Percentiles rank a stretch among this genome's conserved stretches.
Conservation (phyloP, 2,888 invertebrate genomes). For the Nomada fabriciana region DNA sequence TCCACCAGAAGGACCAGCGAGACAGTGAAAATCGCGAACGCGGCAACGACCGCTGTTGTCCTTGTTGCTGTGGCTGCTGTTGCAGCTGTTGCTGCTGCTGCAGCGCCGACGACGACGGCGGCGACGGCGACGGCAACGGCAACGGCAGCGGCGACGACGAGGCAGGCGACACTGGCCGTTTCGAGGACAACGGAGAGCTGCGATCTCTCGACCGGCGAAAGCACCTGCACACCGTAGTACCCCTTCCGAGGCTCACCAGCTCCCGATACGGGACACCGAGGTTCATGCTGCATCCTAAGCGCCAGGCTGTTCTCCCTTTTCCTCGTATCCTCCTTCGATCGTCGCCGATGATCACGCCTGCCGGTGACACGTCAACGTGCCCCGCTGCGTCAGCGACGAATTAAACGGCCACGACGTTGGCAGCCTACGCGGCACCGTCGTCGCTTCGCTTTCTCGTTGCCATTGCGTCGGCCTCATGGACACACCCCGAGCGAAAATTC, state of each 20-base stretch:
- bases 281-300: conserved; percentile 84
- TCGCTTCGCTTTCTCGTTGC: conserved; percentile 50
- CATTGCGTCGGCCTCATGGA: conserved; percentile 70
- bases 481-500: conserved; percentile 59
- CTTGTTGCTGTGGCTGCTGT: not conserved
- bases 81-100: not conserved
- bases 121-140: conserved; percentile 42
- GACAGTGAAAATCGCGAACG: conserved; percentile 52
- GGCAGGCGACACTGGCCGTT: conserved; percentile 54
- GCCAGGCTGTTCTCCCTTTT: conserved; percentile 60
- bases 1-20: conserved; percentile 54
- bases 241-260: conserved; percentile 82
- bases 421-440: conserved; percentile 45
- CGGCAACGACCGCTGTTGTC: conserved; percentile 33
- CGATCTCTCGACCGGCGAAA: conserved; percentile 70
- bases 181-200: conserved; percentile 60
- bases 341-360: conserved; percentile 68
- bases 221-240: conserved; percentile 75
- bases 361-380: conserved; percentile 51
- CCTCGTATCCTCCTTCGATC: conserved; percentile 42
- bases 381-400: conserved; percentile 53
- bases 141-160: conserved; percentile 46
- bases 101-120: not conserved
- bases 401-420: conserved; percentile 31
- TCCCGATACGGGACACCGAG: conserved; percentile 82